These are phyloP conservation scores for Melanocharis versteri DNA, from an alignment of 2,113 vertebrate genomes.

Conservation along the genomic window DNA sequence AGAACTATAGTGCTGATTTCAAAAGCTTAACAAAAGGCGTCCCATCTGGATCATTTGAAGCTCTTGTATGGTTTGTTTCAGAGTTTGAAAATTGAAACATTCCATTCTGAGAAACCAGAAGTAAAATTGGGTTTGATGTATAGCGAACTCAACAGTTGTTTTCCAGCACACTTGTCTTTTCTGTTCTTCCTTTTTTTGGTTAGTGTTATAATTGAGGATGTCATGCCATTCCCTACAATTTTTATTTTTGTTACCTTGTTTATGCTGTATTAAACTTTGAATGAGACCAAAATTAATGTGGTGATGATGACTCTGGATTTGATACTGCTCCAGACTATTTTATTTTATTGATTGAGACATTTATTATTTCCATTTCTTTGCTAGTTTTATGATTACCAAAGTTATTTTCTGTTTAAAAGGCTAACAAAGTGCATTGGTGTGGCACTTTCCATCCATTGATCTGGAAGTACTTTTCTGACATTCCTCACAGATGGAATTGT, in stretches of 20 bases:
- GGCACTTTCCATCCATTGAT: background rate
- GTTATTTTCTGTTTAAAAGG: background rate
- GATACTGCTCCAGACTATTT: background rate
- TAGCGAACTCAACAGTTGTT: background rate
- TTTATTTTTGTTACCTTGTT: background rate
- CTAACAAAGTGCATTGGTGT: background rate
- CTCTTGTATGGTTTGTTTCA: conserved; percentile 43
- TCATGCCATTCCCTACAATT: background rate
- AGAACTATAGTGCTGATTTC: conserved; percentile 32
- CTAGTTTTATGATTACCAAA: background rate
- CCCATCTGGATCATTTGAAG: conserved; percentile 52
- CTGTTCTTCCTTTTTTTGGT: background rate
- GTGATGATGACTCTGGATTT: background rate
- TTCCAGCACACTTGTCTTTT: background rate
- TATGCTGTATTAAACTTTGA: background rate
- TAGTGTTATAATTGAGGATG: background rate
- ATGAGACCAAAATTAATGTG: background rate
- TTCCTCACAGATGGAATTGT: background rate
- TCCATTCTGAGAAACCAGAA: conserved; percentile 12
- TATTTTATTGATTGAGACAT: background rate
- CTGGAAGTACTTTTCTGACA: background rate
- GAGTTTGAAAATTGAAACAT: conserved; percentile 36
- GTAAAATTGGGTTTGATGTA: conserved; percentile 21
- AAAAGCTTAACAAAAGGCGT: conserved; percentile 22
- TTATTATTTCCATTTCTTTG: conserved; percentile 12